Conservation (phyloP, 1,140 invertebrate species). For the Apis florea region DNA sequence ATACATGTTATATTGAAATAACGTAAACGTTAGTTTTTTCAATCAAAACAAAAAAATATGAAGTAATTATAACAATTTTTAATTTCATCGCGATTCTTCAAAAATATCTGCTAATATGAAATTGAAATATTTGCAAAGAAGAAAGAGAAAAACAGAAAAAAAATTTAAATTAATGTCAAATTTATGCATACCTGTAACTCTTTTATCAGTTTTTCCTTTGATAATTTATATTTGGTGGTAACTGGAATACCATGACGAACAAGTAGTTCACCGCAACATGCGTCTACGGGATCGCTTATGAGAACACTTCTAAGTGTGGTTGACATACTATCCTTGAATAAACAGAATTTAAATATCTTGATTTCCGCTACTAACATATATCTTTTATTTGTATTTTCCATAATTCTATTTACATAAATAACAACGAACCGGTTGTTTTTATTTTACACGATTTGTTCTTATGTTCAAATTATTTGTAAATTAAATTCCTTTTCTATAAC, state of each 20-base stretch:
- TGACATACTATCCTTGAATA: conserved; percentile 74
- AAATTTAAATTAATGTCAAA: background rate
- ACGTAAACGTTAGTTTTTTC: too few relatives aligned
- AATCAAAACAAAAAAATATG: background rate
- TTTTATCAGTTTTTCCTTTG: conserved; percentile 90
- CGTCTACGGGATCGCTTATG: conserved; percentile 95
- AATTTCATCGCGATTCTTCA: too few relatives aligned
- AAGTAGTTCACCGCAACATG: conserved; percentile 90
- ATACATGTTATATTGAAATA: background rate
- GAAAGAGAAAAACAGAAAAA: background rate
- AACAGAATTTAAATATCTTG: conserved; percentile 25
- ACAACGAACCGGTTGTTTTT: too few relatives aligned
- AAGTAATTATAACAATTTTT: too few relatives aligned
- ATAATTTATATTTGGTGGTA: conserved; percentile 90
- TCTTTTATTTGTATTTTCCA: background rate
- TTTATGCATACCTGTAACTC: conserved; percentile 89
- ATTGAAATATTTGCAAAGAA: too few relatives aligned
- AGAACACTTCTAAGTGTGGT: conserved; percentile 85
- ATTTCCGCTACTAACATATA: background rate
- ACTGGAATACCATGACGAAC: conserved; percentile 89
- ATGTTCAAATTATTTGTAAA: background rate
- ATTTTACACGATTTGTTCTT: background rate
- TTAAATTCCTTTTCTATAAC: background rate
- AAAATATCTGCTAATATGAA: too few relatives aligned
- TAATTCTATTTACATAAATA: background rate